Conservation (phyloP, 2,888 invertebrate genomes). For the Zootermopsis nevadensis region DNA sequence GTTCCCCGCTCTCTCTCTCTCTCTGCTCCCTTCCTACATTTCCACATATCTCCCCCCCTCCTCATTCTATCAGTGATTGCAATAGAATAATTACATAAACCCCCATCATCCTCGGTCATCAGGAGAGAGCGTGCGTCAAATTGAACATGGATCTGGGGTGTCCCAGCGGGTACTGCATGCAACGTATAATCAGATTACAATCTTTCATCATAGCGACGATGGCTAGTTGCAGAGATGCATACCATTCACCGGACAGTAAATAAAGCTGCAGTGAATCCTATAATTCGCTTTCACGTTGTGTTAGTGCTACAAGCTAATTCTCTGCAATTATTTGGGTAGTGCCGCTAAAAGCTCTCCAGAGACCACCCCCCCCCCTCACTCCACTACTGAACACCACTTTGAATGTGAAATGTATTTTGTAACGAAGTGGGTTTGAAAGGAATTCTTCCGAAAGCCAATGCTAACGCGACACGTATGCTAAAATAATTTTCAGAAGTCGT, state of each 20-base stretch:
- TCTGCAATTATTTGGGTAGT: conserved; percentile 42
- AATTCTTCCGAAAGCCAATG: conserved; percentile 39
- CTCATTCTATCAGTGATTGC: conserved; percentile 41
- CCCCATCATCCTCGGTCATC: conserved; percentile 23
- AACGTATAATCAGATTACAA: conserved; percentile 41
- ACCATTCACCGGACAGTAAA: conserved; percentile 40
- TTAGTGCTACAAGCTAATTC: conserved; percentile 39
- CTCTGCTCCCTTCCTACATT: not conserved
- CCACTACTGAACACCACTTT: conserved; percentile 37
- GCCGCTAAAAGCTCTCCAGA: conserved; percentile 39
- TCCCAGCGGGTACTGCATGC: conserved; percentile 1
- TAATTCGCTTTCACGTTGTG: conserved; percentile 42
- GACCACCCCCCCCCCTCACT: not conserved
- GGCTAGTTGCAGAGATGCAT: conserved; percentile 30
- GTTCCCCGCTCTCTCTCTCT: not conserved
- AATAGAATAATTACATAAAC: conserved; percentile 43
- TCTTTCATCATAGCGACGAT: conserved; percentile 38
- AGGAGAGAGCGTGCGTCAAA: conserved; percentile 37
- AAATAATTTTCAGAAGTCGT: conserved; percentile 32
- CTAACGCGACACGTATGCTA: conserved; percentile 25
- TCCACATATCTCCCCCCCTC: not conserved
- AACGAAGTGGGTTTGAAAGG: conserved; percentile 21
- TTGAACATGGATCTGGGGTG: conserved; percentile 35
- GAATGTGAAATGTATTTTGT: conserved; percentile 40
- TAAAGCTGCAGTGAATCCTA: conserved; percentile 41